Conservation (phyloP, 92 coral and sea anemone genomes). For the Palythoa caribaeorum region DNA sequence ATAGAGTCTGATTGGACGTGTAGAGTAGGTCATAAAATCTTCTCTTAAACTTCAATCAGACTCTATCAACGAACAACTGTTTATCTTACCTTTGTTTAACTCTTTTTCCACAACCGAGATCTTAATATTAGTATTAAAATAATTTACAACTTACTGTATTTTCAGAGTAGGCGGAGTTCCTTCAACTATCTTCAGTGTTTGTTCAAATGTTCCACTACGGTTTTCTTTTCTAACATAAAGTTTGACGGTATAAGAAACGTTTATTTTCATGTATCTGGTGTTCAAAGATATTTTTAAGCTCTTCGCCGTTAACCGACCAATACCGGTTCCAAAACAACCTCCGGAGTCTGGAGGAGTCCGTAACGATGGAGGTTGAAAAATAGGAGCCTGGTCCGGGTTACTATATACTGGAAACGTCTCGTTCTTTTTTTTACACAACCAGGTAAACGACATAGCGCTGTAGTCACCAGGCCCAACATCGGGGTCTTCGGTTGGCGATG, state of each 20-base stretch:
- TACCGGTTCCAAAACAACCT: conserved; percentile 87
- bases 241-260: conserved; percentile 50
- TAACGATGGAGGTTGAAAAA: conserved; percentile 27
- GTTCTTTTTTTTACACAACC: conserved; percentile 76
- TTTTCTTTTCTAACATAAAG: conserved; percentile 63
- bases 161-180: conserved; percentile 78
- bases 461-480: conserved; percentile 71
- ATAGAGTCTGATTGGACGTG: no score
- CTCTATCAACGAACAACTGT: no score
- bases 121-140: no score
- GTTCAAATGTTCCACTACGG: conserved; percentile 55
- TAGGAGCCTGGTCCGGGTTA: conserved; percentile 45
- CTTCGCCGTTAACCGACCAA: conserved; percentile 65
- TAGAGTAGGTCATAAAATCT: no score
- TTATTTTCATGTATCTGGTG: conserved; percentile 66
- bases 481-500: conserved; percentile 75
- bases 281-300: conserved; percentile 36
- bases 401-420: conserved; percentile 60
- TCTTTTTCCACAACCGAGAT: no score
- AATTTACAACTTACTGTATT: conserved; percentile 38
- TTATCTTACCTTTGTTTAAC: no score
- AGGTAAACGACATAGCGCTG: conserved; percentile 69
- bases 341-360: conserved; percentile 54
- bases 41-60: no score
- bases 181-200: conserved; percentile 68